Conservation (phyloP, 1,140 invertebrate genomes). For the Uloborus diversus region DNA sequence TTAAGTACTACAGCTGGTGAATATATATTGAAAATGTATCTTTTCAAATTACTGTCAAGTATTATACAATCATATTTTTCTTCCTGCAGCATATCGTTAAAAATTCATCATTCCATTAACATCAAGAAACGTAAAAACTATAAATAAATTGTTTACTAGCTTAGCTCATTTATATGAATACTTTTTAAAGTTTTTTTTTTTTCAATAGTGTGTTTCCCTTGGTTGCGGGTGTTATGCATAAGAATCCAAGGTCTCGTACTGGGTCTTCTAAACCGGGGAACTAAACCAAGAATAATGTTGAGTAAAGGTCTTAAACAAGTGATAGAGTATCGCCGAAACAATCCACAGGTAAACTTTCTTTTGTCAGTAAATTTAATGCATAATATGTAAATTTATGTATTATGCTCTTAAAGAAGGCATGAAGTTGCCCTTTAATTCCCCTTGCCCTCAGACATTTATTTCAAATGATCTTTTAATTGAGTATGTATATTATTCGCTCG, state of each 20-base stretch:
- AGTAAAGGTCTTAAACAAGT: neutral
- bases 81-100: neutral
- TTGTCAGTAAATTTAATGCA: no score
- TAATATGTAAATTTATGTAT: neutral
- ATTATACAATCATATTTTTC: neutral
- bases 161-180: neutral
- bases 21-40: no score
- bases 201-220: constrained; percentile 7
- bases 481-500: neutral
- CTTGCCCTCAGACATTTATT: neutral
- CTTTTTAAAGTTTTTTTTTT: neutral
- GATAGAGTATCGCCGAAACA: neutral
- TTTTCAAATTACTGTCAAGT: no score
- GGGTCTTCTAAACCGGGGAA: neutral
- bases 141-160: neutral
- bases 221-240: neutral
- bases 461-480: neutral
- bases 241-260: neutral
- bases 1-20: no score
- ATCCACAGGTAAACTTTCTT: constrained; percentile 30
- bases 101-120: neutral
- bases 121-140: neutral
- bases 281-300: neutral
- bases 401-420: neutral
- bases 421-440: neutral